Evolutionary conservation across 2,888 invertebrate species (phyloP), one percentile per base, ranked within the genome.

Genomic region (Piscicola geometra): DNA sequence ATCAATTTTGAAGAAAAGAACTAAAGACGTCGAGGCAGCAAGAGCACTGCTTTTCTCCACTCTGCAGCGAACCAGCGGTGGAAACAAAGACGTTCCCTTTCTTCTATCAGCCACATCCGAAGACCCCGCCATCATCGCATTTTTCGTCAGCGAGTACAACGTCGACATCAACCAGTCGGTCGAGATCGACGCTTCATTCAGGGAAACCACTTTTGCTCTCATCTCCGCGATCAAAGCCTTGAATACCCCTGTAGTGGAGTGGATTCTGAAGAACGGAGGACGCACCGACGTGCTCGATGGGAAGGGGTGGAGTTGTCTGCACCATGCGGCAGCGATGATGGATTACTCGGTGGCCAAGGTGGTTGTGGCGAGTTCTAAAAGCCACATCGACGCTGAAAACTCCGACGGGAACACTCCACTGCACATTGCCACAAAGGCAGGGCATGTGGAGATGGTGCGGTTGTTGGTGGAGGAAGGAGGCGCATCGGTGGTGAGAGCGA

Each of bases 241-340:
- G 18, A 75, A 77, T 28, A 76, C 76, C 30, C 75, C 50, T n/a
- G 79, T 78, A 18, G 78, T 78, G 30, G 78, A 80, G 18, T 78
- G 71, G 30, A 75, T 80, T 12, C 71, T 80, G 64, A 69, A 73
- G 0, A 50, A 78, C 1, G 78, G 79, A 28, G 80, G 80, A 2
- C 77, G 78, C 56, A 41, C 77, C 3, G 74, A 76, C 36, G 50
- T 78, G 28, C 76, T 76, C 68, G 80, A 80, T 56, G 79, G 80
- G 50, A 80, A 80, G 71, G 79, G 80, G 0, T 74, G 80, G 30
- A 78, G 77, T n/a, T 72, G 79, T 0, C 77, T 80, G 28, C 80
- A 80, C 73, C 78, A 78, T 56, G 79, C 80, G 2, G 78, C 80
- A 0, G 52, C 69, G 2, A 67, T 67, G 41, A 77, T 80, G 15